Base-by-base conservation (phyloP, 2,888 invertebrate genomes). In the Drosophila falleni region DNA sequence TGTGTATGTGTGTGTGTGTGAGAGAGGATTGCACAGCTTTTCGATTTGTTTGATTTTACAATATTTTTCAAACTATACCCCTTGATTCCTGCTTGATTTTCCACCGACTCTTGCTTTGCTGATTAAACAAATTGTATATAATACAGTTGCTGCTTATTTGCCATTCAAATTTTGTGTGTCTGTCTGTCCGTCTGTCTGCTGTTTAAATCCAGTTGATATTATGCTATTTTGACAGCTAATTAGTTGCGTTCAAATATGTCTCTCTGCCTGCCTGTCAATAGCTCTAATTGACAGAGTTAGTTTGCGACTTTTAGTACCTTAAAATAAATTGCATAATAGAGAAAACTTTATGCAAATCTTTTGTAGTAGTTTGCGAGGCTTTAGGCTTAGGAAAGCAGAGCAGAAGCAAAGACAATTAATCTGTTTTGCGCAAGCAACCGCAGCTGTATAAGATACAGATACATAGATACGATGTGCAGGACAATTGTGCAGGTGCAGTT, bases 201-300 rank as follows among this genome's bases (percentile, higher is more conserved):
- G 61, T 77, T 53, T 63, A 69, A 61, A 75, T 71, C 64, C 76
- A 73, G 71, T 82, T 82, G 80, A 89, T 81, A 85, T 78, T 80
- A 75, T 87, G 75, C 80, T 81, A 80, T 86, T 90, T 89, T 90
- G 90, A 90, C 90, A 89, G 90, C 89, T 89, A 89, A 89, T 89
- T 90, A 90, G 90, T 87, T 77, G 63, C 74, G 65, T 81, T 72
- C 81, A 74, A 76, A 79, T 74, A 71, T 19, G 42, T n/a, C 16
- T 35, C 16, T 35, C n/a, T 31, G 39, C 16, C 13, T 19, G 16
- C 15, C 26, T 59, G 50, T 62, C 74, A 62, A n/a, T 69, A 46
- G 10, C 35, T 64, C 44, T 70, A 74, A 77, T 66, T 72, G 78
- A 78, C 74, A 74, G 19, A 51, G 23, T 23, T 51, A 37, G 47